Base-by-base conservation (phyloP, 2,113 vertebrate genomes). In the Cyprinodon variegatus region DNA sequence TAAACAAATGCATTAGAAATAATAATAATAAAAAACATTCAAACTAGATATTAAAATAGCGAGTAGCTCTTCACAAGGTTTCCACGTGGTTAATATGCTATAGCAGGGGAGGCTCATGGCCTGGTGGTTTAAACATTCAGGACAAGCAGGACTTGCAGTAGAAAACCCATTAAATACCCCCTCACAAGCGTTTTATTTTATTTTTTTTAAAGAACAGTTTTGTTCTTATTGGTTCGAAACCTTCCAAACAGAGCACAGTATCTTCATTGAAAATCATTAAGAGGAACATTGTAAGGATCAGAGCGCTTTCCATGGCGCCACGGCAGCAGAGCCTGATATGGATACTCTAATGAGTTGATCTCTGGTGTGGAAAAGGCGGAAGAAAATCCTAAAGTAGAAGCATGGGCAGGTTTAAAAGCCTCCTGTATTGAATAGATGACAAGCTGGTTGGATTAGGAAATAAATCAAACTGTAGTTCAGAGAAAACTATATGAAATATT, bases 301-400 rank as follows among this genome's bases (percentile, higher is more conserved):
- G 46, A 61, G 64, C 63, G 62, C 68, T 82, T 83, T 69, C 70
- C 48, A 62, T 65, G 65, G 70, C 13, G 17, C 48, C 74, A 71
- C 61, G 66, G 59, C 68, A 65, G 78, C 65, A 67, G 78, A 86
- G 78, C 40, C 71, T 65, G 71, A 74, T 75, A 75, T 57, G 76
- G 79, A 79, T 66, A 70, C 82, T 75, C 65, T 82, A 82, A 87
- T 87, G 83, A 77, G 81, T 70, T 83, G 77, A 81, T 81, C 77
- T 78, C 65, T 83, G 72, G 59, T 57, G 77, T 81, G 74, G 74
- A 85, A 78, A 67, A 80, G 69, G 76, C 8, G 11, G 60, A 66
- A 53, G 60, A 67, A 41, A 79, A 46, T 79, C 40, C 74, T 61
- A 59, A 60, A 83, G 74, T 72, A 70, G 45, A 45, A 68, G 63